Percentiles rank a stretch among this genome's conserved stretches.
Evolutionary conservation across 2,888 invertebrate species (phyloP).

Genomic region (Xestia c-nigrum): DNA sequence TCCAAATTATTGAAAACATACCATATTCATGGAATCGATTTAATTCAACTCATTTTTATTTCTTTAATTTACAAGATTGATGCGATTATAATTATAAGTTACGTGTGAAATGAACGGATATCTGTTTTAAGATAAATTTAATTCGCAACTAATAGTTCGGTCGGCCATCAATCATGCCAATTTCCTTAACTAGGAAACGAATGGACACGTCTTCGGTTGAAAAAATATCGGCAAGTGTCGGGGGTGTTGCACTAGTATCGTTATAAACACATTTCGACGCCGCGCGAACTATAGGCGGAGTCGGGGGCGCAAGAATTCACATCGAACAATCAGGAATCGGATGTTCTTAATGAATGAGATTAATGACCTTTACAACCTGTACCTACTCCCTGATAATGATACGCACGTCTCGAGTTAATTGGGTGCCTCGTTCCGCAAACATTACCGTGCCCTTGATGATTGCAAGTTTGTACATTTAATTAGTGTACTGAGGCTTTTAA

Average conservation of each 20-base stretch:
- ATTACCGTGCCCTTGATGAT: slow-evolving; percentile 51
- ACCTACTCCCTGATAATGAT: slow-evolving; percentile 56
- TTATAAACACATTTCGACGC: slow-evolving; percentile 87
- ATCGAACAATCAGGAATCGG: slow-evolving; percentile 75
- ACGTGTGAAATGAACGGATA: slow-evolving; percentile 64
- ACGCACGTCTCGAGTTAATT: slow-evolving; percentile 50
- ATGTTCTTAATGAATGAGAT: slow-evolving; percentile 78
- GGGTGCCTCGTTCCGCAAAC: slow-evolving; percentile 48
- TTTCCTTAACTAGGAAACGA: slow-evolving; percentile 82
- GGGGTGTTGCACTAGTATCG: slow-evolving; percentile 83
- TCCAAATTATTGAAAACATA: slow-evolving; percentile 76
- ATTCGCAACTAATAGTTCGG: slow-evolving; percentile 72
- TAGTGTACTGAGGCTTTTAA: slow-evolving; percentile 17
- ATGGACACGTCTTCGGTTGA: slow-evolving; percentile 56
- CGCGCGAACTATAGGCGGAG: slow-evolving; percentile 85
- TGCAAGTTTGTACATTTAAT: slow-evolving; percentile 39
- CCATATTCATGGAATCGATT: slow-evolving; percentile 66
- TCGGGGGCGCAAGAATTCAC: slow-evolving; percentile 71
- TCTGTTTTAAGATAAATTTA: slow-evolving; percentile 70
- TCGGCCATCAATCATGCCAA: slow-evolving; percentile 80
- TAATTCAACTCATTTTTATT: slow-evolving; percentile 57
- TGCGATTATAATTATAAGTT: slow-evolving; percentile 80
- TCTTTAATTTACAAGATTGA: slow-evolving; percentile 76
- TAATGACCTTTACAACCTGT: slow-evolving; percentile 64
- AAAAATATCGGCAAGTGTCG: slow-evolving; percentile 71